These are phyloP conservation scores for Drosophila nigricruria DNA, from an alignment of 2,888 invertebrate genomes.

Conservation along the genomic window DNA sequence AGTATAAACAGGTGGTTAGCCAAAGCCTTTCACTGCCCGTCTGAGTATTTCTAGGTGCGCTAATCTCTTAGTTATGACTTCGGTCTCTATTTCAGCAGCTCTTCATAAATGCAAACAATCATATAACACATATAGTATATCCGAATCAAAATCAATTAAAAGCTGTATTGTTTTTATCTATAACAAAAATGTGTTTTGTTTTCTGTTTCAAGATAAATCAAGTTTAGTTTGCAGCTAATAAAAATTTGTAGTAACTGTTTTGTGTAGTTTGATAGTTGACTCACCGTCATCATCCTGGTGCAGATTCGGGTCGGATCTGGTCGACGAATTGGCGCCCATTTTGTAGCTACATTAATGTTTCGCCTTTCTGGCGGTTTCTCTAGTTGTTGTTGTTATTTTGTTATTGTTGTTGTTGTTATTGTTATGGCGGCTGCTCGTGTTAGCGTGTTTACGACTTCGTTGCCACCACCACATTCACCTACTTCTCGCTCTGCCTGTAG, in stretches of 20 bases:
- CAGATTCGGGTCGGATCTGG: conserved; percentile 83
- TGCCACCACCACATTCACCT: not conserved
- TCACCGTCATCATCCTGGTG: conserved; percentile 85
- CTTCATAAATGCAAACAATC: not conserved
- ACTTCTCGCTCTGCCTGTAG: conserved; percentile 1
- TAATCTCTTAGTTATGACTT: not conserved
- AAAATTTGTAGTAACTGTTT: not conserved
- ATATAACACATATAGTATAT: not conserved
- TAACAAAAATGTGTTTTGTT: not conserved
- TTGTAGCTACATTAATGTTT: conserved; percentile 71
- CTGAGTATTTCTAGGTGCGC: not conserved
- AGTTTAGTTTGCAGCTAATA: not conserved
- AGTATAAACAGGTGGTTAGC: not conserved
- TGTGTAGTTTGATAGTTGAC: conserved; percentile 34
- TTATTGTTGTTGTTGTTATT: conserved; percentile 4
- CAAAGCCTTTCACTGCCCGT: too few relatives aligned
- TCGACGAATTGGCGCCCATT: conserved; percentile 85
- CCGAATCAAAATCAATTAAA: not conserved
- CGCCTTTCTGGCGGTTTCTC: conserved; percentile 37
- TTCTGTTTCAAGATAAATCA: not conserved
- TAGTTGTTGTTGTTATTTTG: conserved; percentile 9
- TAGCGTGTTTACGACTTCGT: conserved; percentile 14
- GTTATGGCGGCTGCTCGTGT: not conserved
- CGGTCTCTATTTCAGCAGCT: not conserved
- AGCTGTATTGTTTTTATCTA: not conserved